phyloP scores from a whole-genome alignment of 2,888 invertebrate species.

The Acrobasis consociella region DNA sequence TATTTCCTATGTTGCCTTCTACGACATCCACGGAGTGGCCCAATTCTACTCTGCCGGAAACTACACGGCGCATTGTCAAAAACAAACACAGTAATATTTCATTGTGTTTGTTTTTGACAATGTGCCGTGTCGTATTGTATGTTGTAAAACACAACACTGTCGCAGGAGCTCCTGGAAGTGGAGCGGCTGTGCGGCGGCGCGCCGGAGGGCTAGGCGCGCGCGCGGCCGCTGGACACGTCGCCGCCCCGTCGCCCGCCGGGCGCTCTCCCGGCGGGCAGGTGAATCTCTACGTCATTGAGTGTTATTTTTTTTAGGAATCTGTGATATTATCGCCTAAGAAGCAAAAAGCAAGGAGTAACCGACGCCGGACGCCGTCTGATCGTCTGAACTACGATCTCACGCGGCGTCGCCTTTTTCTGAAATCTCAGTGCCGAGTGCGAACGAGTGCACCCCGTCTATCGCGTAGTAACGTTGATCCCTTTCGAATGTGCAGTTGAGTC shows the following conservation, averaged over 20 bases:
- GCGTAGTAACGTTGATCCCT: neutral
- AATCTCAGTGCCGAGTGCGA: constrained; percentile 50
- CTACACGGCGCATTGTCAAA: no score
- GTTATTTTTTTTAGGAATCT: constrained; percentile 69
- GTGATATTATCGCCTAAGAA: constrained; percentile 80
- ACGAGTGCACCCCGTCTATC: neutral
- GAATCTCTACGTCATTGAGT: constrained; percentile 43
- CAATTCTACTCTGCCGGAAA: no score
- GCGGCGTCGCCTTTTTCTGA: constrained; percentile 33
- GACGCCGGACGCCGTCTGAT: constrained; percentile 27
- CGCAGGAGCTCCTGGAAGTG: constrained; percentile 67
- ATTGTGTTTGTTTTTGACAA: no score
- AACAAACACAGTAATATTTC: no score
- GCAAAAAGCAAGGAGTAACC: constrained; percentile 42
- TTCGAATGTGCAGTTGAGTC: neutral
- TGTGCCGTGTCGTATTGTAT: neutral
- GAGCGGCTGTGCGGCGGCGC: constrained; percentile 68
- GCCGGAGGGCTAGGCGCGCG: constrained; percentile 56
- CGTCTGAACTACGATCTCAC: neutral
- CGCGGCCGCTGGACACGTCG: constrained; percentile 10
- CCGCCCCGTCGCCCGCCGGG: constrained; percentile 27
- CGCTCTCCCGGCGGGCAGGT: constrained; percentile 29
- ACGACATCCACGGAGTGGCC: no score
- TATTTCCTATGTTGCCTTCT: no score
- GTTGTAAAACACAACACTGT: no score